Evolutionary conservation across 2,113 vertebrate species (phyloP), one percentile per base, ranked within the genome.

Genomic region (Gallinago media): DNA sequence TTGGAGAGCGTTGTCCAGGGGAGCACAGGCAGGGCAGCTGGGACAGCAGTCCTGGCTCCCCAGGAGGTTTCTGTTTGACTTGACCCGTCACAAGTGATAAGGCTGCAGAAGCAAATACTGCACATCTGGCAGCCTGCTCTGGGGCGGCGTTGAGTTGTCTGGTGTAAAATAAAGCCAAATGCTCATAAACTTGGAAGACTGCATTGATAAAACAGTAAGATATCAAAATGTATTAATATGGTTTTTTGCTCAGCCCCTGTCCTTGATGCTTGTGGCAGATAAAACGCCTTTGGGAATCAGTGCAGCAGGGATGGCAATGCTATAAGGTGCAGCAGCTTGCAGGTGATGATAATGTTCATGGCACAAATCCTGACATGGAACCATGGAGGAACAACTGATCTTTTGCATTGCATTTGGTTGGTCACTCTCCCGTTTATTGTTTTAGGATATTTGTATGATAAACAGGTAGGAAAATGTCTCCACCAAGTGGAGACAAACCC

Each of bases 111-210:
- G 88, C 93, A 91, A 97, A 94, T 56, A 79, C 58, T 78, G 86
- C 93, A 95, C 97, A 97, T 97, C 97, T 98, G 97, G 97, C 84
- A 88, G 93, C 94, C 93, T 62, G 62, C 80, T 91, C 83, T 10
- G 38, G 61, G 88, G 67, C 61, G 17, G 21, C 0, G 8, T 50
- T 67, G 73, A 67, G 92, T 67, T 95, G 83, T 88, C 96, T 96
- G 94, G 58, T 91, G 91, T 79, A 95, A 93, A 95, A 94, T 55
- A 80, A 88, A 96, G 87, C 86, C 87, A 97, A 97, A 89, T 93
- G 92, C 85, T 90, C 34, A 11, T 96, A 88, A 85, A 80, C 78
- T 36, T 87, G 66, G 75, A 77, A 52, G 75, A 58, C 65, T 70
- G n/a, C 78, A 26, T 70, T 88, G 95, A 88, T 85, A 92, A 88